Base-by-base conservation (phyloP, 1,140 invertebrate species). In the Bombus confusus region DNA sequence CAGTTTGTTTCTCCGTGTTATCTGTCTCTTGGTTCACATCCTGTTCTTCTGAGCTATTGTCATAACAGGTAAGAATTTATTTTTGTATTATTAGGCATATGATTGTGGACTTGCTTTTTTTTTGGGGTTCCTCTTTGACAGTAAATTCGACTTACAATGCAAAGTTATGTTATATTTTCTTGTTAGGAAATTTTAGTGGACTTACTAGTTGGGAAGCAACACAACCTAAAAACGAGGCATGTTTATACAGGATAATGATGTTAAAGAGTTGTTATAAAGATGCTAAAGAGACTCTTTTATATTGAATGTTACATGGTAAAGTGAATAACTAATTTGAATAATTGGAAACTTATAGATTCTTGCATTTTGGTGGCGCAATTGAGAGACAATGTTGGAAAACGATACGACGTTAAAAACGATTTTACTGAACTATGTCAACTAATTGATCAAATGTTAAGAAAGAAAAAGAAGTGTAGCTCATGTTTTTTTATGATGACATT, bases 11-110 rank as follows among this genome's bases (percentile, higher is more conserved):
- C 22, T 18, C 28, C 15, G 37, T 31, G 39, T 52, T 72, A 47
- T 28, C 34, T 47, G 9, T 34, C 3, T 41, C 22, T 12, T 57
- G 43, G 47, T 10, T 41, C 31, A 25, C 37, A 8, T 82, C 15
- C 12, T 18, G 22, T 68, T 47, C 52, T 9, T 41, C 28, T 6
- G 13, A 10, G 5, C 18, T 47, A 3, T 31, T 43, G 1, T 62
- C 25, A 6, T 31, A 62, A 84, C 83, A 34, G 39, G 83, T 84
- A 80, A 71, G 75, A 5, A 22, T 41, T 69, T n/a, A 25, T 39
- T 31, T 57, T 12, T 2, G 4, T 15, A 9, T 15, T 37, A 3
- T 34, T 6, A 31, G 31, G 1, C 6, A 18, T 18, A 2, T 2
- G 41, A 66, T 43, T 18, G 22, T 43, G 43, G 18, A 10, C 3